Evolutionary conservation across 2,113 vertebrate species (phyloP).

Genomic region (Urocitellus parryii): DNA sequence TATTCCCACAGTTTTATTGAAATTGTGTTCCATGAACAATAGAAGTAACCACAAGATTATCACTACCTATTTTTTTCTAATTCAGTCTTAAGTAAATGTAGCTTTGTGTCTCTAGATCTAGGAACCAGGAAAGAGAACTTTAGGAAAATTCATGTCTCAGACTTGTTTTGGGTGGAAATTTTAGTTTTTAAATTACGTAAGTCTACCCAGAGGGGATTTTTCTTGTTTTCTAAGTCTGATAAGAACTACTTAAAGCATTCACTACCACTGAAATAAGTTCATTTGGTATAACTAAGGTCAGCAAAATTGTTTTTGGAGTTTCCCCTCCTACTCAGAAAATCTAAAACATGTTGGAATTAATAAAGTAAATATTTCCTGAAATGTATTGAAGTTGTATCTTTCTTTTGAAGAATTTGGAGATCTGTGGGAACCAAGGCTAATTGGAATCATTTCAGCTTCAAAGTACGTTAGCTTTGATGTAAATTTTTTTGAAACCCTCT

Average conservation of each 20-base stretch:
- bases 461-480: slow-evolving; percentile 61
- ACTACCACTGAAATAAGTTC: background rate
- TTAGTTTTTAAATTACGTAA: slow-evolving; percentile 43
- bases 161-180: background rate
- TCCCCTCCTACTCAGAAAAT: background rate
- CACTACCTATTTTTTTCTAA: background rate
- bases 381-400: slow-evolving; percentile 18
- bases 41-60: background rate
- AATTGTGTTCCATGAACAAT: background rate
- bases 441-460: slow-evolving; percentile 60
- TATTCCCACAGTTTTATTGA: background rate
- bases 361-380: slow-evolving; percentile 35
- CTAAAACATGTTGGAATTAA: slow-evolving; percentile 20
- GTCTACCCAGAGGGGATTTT: background rate
- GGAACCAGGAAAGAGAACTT: background rate
- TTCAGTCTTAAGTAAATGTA: background rate
- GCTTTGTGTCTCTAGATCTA: background rate
- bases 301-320: background rate
- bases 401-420: slow-evolving; percentile 48
- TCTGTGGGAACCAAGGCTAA: background rate
- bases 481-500: slow-evolving; percentile 57
- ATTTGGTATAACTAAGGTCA: background rate
- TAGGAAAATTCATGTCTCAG: background rate
- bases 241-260: background rate
- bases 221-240: background rate